phyloP scores from a whole-genome alignment of 2,113 vertebrate species.

The Paralichthys olivaceus region DNA sequence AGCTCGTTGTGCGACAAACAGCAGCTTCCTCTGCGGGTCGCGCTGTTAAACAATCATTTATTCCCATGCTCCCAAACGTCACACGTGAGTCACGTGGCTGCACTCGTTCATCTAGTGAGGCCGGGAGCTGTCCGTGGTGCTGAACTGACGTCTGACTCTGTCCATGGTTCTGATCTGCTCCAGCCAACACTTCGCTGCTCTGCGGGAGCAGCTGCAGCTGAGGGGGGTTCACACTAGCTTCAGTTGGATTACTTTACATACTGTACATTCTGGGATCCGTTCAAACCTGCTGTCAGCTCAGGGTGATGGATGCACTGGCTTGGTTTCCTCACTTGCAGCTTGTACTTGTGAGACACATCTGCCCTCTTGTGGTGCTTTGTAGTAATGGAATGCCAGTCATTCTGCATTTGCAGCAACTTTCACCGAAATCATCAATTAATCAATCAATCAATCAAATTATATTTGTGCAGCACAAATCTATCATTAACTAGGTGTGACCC shows the following conservation, averaged over 20 bases:
- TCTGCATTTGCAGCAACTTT: neutral
- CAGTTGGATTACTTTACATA: no score
- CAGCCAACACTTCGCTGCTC: neutral
- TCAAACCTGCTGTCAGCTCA: neutral
- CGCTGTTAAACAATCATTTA: no score
- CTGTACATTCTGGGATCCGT: neutral
- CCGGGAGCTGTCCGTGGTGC: constrained; percentile 57
- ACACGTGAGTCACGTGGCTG: no score
- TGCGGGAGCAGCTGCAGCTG: neutral
- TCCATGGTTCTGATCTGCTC: constrained; percentile 35
- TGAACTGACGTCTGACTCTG: constrained; percentile 34
- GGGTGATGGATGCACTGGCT: neutral
- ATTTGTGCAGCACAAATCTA: no score
- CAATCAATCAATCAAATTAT: no score
- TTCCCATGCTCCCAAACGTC: neutral
- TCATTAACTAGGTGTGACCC: no score
- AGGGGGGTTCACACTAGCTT: no score
- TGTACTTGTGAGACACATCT: constrained; percentile 30
- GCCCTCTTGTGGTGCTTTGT: constrained; percentile 66
- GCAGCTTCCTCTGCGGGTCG: neutral
- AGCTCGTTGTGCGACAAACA: neutral
- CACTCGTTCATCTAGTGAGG: neutral
- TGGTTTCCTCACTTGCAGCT: neutral
- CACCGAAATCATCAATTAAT: no score
- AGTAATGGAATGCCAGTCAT: neutral